A percentile compares a stretch with the other conserved stretches of the same genome.
Evolutionary conservation across 2,797 vertebrate genomes (phyloP).

Genomic region (Chelon labrosus): DNA sequence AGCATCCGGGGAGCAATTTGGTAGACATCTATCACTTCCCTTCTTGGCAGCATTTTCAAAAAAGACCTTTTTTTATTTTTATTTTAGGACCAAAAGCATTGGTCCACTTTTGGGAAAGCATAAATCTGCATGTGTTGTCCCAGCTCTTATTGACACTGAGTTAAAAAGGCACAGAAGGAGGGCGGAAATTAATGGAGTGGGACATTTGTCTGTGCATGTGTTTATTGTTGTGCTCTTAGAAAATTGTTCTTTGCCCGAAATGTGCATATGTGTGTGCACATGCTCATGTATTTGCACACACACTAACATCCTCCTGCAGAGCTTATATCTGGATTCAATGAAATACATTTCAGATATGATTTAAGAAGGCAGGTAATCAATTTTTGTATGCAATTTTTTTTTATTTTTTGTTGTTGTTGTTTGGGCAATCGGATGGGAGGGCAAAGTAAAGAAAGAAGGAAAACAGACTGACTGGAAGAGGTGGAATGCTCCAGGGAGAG

Average conservation of each 20-base stretch:
- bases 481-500: constrained; percentile 48
- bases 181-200: constrained; percentile 15
- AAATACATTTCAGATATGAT: constrained; percentile 56
- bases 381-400: constrained; percentile 38
- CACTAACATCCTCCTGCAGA: constrained; percentile 25
- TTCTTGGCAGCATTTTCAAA: no score
- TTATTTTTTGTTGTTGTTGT: neutral
- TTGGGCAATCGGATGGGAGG: neutral
- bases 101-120: no score
- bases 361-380: constrained; percentile 53
- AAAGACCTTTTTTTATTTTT: no score
- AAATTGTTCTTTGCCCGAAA: neutral
- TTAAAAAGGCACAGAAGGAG: constrained; percentile 31
- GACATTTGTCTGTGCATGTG: constrained; percentile 1
- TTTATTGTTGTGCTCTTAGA: neutral
- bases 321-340: constrained; percentile 18
- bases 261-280: neutral
- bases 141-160: constrained; percentile 67
- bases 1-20: no score
- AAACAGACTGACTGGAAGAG: constrained; percentile 41
- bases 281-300: constrained; percentile 29
- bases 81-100: no score
- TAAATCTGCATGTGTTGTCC: constrained; percentile 1
- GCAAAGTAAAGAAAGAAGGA: neutral
- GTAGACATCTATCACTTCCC: no score